Evolutionary conservation across 2,888 invertebrate species (phyloP).

Genomic region (Mimumesa dahlbomi): DNA sequence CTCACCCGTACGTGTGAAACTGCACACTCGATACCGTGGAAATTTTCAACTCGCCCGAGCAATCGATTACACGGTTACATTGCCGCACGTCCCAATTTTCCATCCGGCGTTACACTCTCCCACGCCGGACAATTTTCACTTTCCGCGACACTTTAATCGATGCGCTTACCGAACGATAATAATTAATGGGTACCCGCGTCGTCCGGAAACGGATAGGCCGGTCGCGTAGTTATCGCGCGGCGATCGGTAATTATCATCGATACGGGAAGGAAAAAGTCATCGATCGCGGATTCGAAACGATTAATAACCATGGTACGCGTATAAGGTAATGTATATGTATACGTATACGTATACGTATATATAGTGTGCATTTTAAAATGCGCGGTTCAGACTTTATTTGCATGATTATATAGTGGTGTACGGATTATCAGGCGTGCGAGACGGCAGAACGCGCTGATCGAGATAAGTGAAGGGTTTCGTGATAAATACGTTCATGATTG

Average conservation of each 20-base stretch:
- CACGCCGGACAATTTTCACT: constrained; percentile 33
- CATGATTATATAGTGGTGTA: constrained; percentile 57
- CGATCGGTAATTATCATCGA: not conserved
- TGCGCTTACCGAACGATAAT: too few species aligned
- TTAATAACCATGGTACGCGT: too few species aligned
- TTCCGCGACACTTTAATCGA: constrained; percentile 7
- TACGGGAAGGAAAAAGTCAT: constrained; percentile 20
- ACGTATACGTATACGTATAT: too few species aligned
- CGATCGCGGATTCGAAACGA: too few species aligned
- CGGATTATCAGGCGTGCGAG: constrained; percentile 42
- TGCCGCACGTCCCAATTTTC: constrained; percentile 8
- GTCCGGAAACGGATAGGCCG: too few species aligned
- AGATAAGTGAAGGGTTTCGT: constrained; percentile 38
- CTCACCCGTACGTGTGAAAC: not conserved
- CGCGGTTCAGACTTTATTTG: too few species aligned
- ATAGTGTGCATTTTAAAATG: too few species aligned
- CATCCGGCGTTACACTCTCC: not conserved
- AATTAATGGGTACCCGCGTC: too few species aligned
- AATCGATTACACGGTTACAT: constrained; percentile 25
- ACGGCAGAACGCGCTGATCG: constrained; percentile 29
- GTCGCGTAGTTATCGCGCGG: too few species aligned
- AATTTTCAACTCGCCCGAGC: constrained; percentile 27
- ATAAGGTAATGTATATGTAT: too few species aligned
- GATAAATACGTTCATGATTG: constrained; percentile 50
- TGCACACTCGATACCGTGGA: not conserved